phyloP scores from a whole-genome alignment of 1,140 invertebrate genomes.

The Hylyphantes graminicola region DNA sequence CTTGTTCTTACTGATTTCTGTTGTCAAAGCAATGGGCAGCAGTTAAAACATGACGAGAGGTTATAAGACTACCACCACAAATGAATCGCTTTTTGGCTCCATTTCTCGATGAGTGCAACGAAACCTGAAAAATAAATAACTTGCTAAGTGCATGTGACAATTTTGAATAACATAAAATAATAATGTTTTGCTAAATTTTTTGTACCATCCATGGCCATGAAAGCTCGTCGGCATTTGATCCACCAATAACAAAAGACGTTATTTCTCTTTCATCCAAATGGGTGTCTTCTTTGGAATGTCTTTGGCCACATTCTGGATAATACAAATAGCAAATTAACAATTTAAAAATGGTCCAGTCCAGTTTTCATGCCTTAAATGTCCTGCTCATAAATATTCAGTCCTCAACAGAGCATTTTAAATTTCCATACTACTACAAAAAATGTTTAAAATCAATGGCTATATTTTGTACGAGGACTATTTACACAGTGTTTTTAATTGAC shows the following conservation, averaged over 20 bases:
- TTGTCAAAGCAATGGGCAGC: constrained; percentile 40
- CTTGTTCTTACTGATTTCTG: not conserved
- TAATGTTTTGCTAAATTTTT: not conserved
- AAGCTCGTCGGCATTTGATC: not conserved
- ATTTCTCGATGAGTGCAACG: not conserved
- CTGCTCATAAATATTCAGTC: too few relatives aligned
- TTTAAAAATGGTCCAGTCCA: too few relatives aligned
- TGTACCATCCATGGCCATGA: constrained; percentile 44
- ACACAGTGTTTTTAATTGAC: too few relatives aligned
- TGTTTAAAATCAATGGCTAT: too few relatives aligned
- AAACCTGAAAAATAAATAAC: constrained; percentile 8
- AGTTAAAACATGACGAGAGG: constrained; percentile 10
- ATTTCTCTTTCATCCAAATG: constrained; percentile 7
- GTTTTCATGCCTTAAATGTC: too few relatives aligned
- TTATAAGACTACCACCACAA: constrained; percentile 29
- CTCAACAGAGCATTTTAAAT: too few relatives aligned
- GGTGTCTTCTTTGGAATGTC: not conserved
- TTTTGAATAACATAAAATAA: not conserved
- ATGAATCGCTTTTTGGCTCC: not conserved
- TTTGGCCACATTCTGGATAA: not conserved
- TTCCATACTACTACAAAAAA: too few relatives aligned
- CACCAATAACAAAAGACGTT: constrained; percentile 8
- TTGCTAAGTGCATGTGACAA: not conserved
- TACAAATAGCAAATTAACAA: too few relatives aligned
- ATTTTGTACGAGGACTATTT: too few relatives aligned